Evolutionary conservation across 1,140 invertebrate species (phyloP).

Genomic region (Himalopsyche phryganea): DNA sequence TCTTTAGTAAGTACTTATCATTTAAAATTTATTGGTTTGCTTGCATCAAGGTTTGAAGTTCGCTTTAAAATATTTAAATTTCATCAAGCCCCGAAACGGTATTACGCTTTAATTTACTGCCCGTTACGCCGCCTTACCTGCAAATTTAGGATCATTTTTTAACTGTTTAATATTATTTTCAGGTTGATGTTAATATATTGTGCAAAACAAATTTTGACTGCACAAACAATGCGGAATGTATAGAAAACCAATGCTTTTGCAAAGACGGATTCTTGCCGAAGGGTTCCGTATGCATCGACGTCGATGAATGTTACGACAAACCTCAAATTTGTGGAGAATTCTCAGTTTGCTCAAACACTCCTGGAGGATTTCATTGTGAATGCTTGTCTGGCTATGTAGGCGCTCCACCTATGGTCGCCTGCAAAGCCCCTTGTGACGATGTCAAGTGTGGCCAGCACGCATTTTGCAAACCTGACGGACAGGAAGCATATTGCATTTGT

Average conservation of each 20-base stretch:
- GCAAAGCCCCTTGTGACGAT: slow-evolving; percentile 89
- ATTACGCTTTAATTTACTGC: no score
- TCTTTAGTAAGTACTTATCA: no score
- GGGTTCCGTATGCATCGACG: slow-evolving; percentile 73
- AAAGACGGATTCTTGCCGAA: slow-evolving; percentile 80
- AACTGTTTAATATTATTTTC: slow-evolving; percentile 33
- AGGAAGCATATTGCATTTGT: slow-evolving; percentile 88
- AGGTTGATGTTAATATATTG: slow-evolving; percentile 80
- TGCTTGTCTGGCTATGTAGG: slow-evolving; percentile 84
- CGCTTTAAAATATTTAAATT: no score
- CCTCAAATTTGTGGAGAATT: slow-evolving; percentile 71
- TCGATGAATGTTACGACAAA: slow-evolving; percentile 76
- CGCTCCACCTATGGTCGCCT: slow-evolving; percentile 71
- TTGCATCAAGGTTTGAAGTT: no score
- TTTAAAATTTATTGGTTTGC: no score
- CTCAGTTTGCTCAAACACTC: slow-evolving; percentile 77
- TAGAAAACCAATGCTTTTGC: slow-evolving; percentile 87
- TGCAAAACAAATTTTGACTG: slow-evolving; percentile 88
- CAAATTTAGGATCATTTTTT: background rate
- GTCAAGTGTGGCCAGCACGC: slow-evolving; percentile 85
- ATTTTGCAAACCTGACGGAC: slow-evolving; percentile 82
- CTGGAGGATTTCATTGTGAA: slow-evolving; percentile 81
- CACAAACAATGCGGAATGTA: slow-evolving; percentile 86
- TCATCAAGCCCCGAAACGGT: no score
- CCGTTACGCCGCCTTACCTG: no score